A percentile compares a stretch with the other conserved stretches of the same genome.
Conservation (phyloP, 2,797 vertebrate genomes). For the Pyrocephalus nanus region DNA sequence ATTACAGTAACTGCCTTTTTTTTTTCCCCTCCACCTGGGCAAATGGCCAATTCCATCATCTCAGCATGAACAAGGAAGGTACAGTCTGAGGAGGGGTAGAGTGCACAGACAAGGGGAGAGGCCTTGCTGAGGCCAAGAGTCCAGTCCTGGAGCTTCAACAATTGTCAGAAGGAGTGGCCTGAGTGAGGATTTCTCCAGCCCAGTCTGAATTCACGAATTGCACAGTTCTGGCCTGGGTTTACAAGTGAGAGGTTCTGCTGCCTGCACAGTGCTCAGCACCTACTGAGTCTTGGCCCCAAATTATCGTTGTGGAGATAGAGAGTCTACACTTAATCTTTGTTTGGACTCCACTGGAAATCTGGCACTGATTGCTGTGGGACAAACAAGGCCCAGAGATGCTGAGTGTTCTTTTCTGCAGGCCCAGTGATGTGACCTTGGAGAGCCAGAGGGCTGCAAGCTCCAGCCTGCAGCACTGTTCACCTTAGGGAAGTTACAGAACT, state of each 20-base stretch:
- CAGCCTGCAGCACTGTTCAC: background rate
- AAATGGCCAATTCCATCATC: slow-evolving; percentile 54
- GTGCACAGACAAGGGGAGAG: background rate
- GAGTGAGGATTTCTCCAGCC: background rate
- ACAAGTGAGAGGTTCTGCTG: background rate
- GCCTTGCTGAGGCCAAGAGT: background rate
- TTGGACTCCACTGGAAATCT: background rate
- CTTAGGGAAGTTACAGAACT: background rate
- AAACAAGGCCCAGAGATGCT: background rate
- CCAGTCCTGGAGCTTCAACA: background rate
- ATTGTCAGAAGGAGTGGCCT: background rate
- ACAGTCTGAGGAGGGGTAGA: background rate
- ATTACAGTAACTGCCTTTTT: slow-evolving; percentile 55
- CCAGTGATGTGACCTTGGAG: background rate
- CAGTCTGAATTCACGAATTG: background rate
- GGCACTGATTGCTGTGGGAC: slow-evolving; percentile 5
- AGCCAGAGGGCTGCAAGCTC: background rate
- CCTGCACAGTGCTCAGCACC: slow-evolving; percentile 2
- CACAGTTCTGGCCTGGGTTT: background rate
- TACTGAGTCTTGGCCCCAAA: background rate
- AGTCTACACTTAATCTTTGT: slow-evolving; percentile 14
- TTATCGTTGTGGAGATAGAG: background rate
- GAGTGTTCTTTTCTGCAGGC: slow-evolving; percentile 33
- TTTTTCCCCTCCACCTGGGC: background rate
- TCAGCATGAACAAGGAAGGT: slow-evolving; percentile 46